Evolutionary conservation across 2,888 invertebrate genomes (phyloP).

Genomic region (Notodonta dromedarius): DNA sequence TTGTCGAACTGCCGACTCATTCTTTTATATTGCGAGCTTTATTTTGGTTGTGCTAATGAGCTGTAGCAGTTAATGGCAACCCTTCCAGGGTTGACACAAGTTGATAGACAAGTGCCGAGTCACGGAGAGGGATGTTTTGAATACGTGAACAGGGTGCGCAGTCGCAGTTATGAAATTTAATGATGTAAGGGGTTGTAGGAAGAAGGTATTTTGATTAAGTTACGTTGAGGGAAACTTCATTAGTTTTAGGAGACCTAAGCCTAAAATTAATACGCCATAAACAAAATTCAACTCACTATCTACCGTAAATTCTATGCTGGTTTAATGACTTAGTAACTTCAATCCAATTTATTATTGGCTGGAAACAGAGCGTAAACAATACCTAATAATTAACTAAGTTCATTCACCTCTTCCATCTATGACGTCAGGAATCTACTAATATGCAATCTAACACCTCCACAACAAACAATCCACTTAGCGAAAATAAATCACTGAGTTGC

Average conservation of each 20-base stretch:
- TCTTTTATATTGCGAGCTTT: slow-evolving; percentile 78
- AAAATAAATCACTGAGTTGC: neutral
- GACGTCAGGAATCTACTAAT: no score
- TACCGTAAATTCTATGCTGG: no score
- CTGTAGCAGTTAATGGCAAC: slow-evolving; percentile 36
- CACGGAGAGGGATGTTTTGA: neutral
- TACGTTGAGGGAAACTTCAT: neutral
- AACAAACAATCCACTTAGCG: slow-evolving; percentile 1
- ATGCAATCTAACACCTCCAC: no score
- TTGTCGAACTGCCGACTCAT: slow-evolving; percentile 65
- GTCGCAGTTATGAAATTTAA: neutral
- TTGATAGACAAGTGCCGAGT: slow-evolving; percentile 6
- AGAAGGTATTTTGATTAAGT: neutral
- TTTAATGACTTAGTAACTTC: no score
- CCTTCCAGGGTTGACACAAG: slow-evolving; percentile 11
- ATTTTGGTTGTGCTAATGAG: slow-evolving; percentile 75
- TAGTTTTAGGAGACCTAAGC: no score
- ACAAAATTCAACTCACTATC: no score
- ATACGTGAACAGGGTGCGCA: neutral
- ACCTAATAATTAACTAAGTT: no score
- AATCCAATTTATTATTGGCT: no score
- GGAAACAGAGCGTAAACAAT: no score
- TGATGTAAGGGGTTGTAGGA: neutral
- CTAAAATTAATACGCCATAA: no score
- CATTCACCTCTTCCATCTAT: no score